Percentiles rank a stretch among this genome's conserved stretches.
phyloP scores from a whole-genome alignment of 2,113 vertebrate genomes.

The Hydrolagus affinis region DNA sequence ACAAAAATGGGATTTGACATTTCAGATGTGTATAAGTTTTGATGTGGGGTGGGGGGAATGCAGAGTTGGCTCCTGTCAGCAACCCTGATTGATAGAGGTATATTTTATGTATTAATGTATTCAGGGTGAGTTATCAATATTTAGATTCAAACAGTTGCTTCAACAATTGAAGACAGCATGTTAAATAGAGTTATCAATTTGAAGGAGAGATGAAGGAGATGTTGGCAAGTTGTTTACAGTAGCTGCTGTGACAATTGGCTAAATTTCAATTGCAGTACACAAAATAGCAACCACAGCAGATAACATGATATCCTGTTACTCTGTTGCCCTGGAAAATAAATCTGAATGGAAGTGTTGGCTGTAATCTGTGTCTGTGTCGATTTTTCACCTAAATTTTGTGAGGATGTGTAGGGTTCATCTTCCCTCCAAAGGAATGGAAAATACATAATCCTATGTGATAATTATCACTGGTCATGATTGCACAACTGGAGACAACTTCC shows the following conservation, averaged over 20 bases:
- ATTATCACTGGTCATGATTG: no score
- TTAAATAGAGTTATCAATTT: neutral
- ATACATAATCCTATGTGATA: no score
- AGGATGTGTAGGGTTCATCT: no score
- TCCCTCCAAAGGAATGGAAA: no score
- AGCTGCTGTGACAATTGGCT: neutral
- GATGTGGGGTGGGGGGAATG: no score
- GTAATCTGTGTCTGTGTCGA: no score
- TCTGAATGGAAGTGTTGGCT: no score
- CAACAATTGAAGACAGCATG: neutral
- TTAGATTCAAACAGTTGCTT: slow-evolving; percentile 1
- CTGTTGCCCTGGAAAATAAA: no score
- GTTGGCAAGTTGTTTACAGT: neutral
- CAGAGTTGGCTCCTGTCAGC: slow-evolving; percentile 9
- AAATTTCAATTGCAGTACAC: neutral
- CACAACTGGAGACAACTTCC: no score
- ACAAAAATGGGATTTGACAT: slow-evolving; percentile 17
- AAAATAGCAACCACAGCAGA: neutral
- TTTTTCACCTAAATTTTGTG: no score
- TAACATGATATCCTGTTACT: no score
- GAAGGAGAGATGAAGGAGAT: neutral
- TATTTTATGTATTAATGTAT: slow-evolving; percentile 22
- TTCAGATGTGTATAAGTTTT: neutral
- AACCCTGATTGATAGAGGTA: neutral
- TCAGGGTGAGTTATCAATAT: neutral